Conservation (phyloP, 2,797 vertebrate genomes). For the Girardinus metallicus region DNA sequence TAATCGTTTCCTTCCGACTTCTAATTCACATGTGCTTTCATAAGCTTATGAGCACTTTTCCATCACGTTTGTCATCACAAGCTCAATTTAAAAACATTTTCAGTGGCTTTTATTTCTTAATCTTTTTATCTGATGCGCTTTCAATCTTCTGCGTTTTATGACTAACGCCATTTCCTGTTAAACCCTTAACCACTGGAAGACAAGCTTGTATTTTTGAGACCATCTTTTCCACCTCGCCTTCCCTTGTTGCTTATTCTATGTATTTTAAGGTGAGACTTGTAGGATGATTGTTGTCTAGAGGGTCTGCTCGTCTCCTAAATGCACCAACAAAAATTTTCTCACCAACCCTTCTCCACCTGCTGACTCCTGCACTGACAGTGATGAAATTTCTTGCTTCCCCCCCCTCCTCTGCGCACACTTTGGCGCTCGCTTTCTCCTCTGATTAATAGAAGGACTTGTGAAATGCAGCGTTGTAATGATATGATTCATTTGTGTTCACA, state of each 20-base stretch:
- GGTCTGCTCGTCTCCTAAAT: slow-evolving; percentile 12
- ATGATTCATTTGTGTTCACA: slow-evolving; percentile 78
- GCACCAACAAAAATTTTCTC: slow-evolving; percentile 48
- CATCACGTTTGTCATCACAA: slow-evolving; percentile 16
- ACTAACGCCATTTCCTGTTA: slow-evolving; percentile 29
- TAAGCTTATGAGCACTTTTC: slow-evolving; percentile 1
- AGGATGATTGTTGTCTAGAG: background rate
- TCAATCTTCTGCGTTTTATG: slow-evolving; percentile 18
- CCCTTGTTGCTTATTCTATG: background rate
- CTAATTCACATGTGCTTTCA: background rate
- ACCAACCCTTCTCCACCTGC: slow-evolving; percentile 4
- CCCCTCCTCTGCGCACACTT: slow-evolving; percentile 11
- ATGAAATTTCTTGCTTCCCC: slow-evolving; percentile 13
- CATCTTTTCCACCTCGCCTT: background rate
- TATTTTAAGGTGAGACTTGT: background rate
- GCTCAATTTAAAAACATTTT: slow-evolving; percentile 37
- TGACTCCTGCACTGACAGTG: slow-evolving; percentile 20
- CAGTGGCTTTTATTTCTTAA: slow-evolving; percentile 37
- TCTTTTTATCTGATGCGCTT: slow-evolving; percentile 32
- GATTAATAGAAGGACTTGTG: slow-evolving; percentile 45
- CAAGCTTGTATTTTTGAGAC: background rate
- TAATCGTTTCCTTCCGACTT: background rate
- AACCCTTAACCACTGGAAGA: slow-evolving; percentile 27
- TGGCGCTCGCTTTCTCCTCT: slow-evolving; percentile 27
- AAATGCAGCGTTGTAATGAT: slow-evolving; percentile 57